Base-by-base conservation (phyloP, 2,888 invertebrate genomes). In the Cremastinae sp. region DNA sequence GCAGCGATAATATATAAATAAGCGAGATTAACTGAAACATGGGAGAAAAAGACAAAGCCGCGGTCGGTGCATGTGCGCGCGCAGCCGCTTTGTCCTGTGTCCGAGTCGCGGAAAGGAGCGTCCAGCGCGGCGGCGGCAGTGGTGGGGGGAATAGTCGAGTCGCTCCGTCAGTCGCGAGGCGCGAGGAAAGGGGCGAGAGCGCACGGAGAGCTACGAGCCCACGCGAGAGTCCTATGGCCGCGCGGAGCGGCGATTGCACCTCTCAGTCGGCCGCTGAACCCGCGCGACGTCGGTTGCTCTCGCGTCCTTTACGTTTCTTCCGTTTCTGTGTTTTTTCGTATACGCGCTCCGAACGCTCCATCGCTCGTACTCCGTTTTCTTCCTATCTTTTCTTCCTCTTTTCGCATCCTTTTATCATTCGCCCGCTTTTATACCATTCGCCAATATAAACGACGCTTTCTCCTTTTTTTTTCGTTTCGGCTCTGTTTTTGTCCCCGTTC, bases 251-350 rank as follows among this genome's bases (percentile, higher is more conserved):
- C 87, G 84, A 88, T 85, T 88, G 89, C 88, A 89, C 88, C 88
- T 89, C 81, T 80, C 80, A 80, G 80, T 80, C 89, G 89, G 89
- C 88, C 89, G 89, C 88, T 89, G 89, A 89, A 89, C 89, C 86
- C 89, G 89, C 88, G 88, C 84, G 87, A 85, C 81, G 85, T 85
- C 81, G 80, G 79, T 84, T 71, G 78, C 51, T 36, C 41, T 7
- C 45, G 71, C 66, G 62, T 65, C 47, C 70, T 73, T 71, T 72
- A 53, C 65, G 59, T 76, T 72, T 68, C 54, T 76, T 72, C 68
- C 18, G 38, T 69, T 69, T 58, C 41, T 41, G 47, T 41, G 64
- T 34, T 22, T 53, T 49, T 16, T 62, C 16, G 10, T 41, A n/a
- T 41, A 36, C 47, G 45, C 20, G 28, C 36, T 36, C 45, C 68